Base-by-base conservation (phyloP, 2,113 vertebrate genomes). In the Aspiorhynchus laticeps region DNA sequence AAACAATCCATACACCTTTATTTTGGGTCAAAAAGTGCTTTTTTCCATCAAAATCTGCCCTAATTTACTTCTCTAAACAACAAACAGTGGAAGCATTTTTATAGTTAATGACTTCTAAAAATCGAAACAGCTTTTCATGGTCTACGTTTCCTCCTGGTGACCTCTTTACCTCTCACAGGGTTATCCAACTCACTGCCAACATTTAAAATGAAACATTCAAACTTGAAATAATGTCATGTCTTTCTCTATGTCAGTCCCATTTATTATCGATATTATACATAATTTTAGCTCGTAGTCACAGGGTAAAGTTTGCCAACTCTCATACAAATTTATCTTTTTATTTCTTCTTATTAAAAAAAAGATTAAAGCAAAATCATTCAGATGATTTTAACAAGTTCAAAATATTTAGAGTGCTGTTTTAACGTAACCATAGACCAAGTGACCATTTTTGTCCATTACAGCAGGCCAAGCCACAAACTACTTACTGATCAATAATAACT, bases 401-500 rank as follows among this genome's bases (percentile, higher is more conserved):
- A 33, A 17, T 46, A 8, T 76, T 75, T 14, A 31, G 36, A 26
- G 14, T 82, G 19, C 15, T 41, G 61, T 5, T 71, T 81, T 14
- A 26, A 36, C 17, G 51, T 51, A 53, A 53, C 9, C 43, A 36
- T 36, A 28, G 38, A 8, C 75, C 26, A 77, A 77, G 53, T 38
- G 78, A 61, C 33, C 3, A 4, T 53, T 83, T 51, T 48, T 33
- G 59, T 61, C 28, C 53, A 38, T 33, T 61, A 41, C 31, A 56
- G 15, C 48, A 67, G n/a, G 31, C 71, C 53, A 84, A 71, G 33
- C n/a, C 33, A 12, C 41, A 65, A 74, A 84, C 78, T 85, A 41
- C 21, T 41, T 87, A 41, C 21, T 26, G 83, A 83, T 90, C 90
- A 79, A 87, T 88, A 76, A 77, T 41, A 71, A 75, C 31, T 73